Percentiles rank a stretch among this genome's conserved stretches.
These are phyloP conservation scores for Ips typographus DNA, from an alignment of 1,140 invertebrate species.

Conservation along the genomic window DNA sequence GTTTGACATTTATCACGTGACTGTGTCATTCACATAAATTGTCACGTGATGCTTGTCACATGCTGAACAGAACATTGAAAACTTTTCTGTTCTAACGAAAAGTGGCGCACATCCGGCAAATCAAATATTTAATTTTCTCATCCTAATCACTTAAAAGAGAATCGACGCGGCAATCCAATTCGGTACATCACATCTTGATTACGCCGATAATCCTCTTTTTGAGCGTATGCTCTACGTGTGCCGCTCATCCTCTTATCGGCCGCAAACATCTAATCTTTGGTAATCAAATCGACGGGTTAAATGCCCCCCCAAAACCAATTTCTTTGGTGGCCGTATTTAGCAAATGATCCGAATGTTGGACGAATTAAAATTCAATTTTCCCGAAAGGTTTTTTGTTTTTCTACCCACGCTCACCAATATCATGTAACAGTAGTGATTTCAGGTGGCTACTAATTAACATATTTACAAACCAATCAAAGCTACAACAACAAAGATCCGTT, in stretches of 20 bases:
- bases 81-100: too few relatives aligned
- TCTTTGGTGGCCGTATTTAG: background rate
- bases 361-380: background rate
- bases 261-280: conserved; percentile 33
- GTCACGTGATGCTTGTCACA: too few relatives aligned
- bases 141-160: background rate
- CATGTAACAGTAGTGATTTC: background rate
- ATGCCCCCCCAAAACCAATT: background rate
- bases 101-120: background rate
- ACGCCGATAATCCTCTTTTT: conserved; percentile 6
- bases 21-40: too few relatives aligned
- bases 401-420: background rate
- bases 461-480: conserved; percentile 1
- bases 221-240: conserved; percentile 29
- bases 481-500: conserved; percentile 1
- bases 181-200: background rate
- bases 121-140: conserved; percentile 30
- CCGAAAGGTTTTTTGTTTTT: background rate
- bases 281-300: conserved; percentile 17
- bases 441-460: conserved; percentile 1
- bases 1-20: too few relatives aligned
- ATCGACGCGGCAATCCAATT: background rate
- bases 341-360: conserved; percentile 10
- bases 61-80: too few relatives aligned
- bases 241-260: conserved; percentile 34